Evolutionary conservation across 2,113 vertebrate genomes (phyloP), one percentile per base, ranked within the genome.

Genomic region (Paracanthobrama guichenoti): DNA sequence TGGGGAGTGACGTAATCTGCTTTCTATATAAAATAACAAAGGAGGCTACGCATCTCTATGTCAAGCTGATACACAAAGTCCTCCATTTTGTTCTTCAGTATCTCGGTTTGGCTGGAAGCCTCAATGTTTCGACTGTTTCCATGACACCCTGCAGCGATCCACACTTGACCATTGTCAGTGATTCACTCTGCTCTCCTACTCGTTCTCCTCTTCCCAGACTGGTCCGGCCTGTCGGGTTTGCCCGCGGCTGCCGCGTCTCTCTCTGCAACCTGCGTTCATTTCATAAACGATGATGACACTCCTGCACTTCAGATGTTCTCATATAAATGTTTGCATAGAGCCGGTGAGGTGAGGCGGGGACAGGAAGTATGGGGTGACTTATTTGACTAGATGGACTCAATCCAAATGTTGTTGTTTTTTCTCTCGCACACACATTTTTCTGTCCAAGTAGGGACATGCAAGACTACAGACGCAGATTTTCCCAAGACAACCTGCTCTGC

Each of bases 101-200:
- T 79, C n/a, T 46, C 3, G 24, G n/a, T 64, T 81, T 87, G 79
- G 79, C 84, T 46, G 20, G 46, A 53, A 79, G 59, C 86, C 72
- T 46, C 83, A 72, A 62, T 12, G 16, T 83, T 88, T 86, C 82
- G 55, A 66, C 82, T 84, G 87, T 86, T 88, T 74, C 83, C 85
- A 85, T 85, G 84, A 81, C 86, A 85, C 86, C 86, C 81, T 44
- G 55, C 71, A 55, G 71, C 50, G 75, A 80, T 82, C 72, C 81
- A 73, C 55, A 39, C 77, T 87, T 85, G 86, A 87, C 88, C 86
- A 72, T 88, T 86, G 64, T 85, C 83, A 75, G 50, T 88, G 87
- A 84, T 86, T 86, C 79, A 82, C 57, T 62, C 84, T 53, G 28
- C 12, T n/a, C 39, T 28, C 64, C 81, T 62, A 64, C 26, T n/a